Conservation (phyloP, 1,140 invertebrate genomes). For the Whitmania pigra region DNA sequence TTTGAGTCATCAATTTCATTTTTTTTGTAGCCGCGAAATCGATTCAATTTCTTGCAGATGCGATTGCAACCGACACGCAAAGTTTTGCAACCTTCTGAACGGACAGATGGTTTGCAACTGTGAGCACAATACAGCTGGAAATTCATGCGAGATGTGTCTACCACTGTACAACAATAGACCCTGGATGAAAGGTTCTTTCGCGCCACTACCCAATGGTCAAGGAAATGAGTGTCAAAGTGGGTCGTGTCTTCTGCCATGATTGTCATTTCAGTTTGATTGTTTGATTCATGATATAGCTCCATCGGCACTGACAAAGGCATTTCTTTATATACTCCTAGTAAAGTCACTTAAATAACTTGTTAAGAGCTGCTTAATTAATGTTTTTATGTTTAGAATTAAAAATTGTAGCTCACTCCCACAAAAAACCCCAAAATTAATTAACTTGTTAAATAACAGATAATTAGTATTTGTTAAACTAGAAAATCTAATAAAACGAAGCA, state of each 20-base stretch:
- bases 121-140: constrained; percentile 72
- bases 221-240: constrained; percentile 79
- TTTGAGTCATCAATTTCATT: too few relatives aligned
- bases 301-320: too few relatives aligned
- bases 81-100: constrained; percentile 18
- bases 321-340: too few relatives aligned
- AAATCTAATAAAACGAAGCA: background rate
- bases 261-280: too few relatives aligned
- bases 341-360: too few relatives aligned
- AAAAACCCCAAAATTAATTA: background rate
- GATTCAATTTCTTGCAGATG: background rate
- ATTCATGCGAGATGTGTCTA: constrained; percentile 88
- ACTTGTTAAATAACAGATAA: background rate
- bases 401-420: too few relatives aligned
- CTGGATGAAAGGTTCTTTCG: constrained; percentile 17
- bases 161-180: constrained; percentile 60
- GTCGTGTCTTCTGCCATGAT: constrained; percentile 43
- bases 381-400: too few relatives aligned
- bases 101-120: constrained; percentile 49
- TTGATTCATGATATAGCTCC: too few relatives aligned
- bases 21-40: too few relatives aligned
- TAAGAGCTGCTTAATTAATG: too few relatives aligned
- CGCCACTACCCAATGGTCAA: constrained; percentile 43
- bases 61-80: constrained; percentile 21
- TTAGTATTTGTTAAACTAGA: background rate